Conservation (phyloP, 2,797 vertebrate genomes). For the Octomys mimax region DNA sequence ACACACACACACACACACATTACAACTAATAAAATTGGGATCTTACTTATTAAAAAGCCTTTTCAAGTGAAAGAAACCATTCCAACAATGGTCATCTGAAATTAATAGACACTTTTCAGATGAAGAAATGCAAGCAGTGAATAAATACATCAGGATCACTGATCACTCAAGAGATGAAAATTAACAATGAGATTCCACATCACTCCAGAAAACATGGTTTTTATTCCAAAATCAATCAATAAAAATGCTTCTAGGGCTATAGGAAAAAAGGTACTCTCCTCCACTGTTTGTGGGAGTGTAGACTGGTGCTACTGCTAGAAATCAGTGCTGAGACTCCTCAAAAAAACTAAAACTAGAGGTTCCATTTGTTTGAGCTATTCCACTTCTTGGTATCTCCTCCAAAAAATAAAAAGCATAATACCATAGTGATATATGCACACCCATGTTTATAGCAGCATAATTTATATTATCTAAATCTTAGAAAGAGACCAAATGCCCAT, state of each 20-base stretch:
- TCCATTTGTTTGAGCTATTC: background rate
- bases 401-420: background rate
- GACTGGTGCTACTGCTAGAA: background rate
- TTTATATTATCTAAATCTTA: background rate
- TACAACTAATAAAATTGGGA: background rate
- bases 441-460: background rate
- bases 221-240: background rate
- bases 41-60: background rate
- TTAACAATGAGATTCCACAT: background rate
- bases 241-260: background rate
- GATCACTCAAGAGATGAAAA: background rate
- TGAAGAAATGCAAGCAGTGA: background rate
- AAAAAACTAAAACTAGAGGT: background rate
- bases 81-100: background rate
- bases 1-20: background rate
- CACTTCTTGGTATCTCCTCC: background rate
- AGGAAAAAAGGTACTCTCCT: background rate
- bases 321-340: background rate
- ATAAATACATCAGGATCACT: background rate
- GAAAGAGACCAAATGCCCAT: background rate
- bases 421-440: background rate
- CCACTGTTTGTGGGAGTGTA: background rate
- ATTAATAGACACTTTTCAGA: background rate
- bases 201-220: background rate
- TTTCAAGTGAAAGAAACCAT: background rate